A percentile compares a stretch with the other conserved stretches of the same genome.
Conservation (phyloP, 2,797 vertebrate species). For the Decapterus maruadsi region DNA sequence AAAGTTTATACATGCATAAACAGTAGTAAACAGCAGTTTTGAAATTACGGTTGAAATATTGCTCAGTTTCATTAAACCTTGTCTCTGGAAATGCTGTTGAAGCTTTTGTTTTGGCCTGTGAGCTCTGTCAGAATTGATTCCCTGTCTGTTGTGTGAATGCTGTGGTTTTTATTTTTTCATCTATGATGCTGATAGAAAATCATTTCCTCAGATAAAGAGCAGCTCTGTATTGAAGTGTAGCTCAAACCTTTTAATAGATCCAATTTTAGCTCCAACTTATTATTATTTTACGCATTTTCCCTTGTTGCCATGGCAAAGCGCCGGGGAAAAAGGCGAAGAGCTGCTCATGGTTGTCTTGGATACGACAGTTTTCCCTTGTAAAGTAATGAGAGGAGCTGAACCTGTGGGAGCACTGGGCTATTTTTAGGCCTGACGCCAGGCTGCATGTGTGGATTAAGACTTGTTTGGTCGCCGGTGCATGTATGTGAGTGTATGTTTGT, state of each 20-base stretch:
- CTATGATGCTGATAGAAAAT: conserved; percentile 14
- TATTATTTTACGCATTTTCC: conserved; percentile 85
- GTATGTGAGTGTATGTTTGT: conserved; percentile 26
- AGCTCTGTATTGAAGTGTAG: conserved; percentile 26
- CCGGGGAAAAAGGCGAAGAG: conserved; percentile 58
- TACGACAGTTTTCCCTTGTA: conserved; percentile 84
- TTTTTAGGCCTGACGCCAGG: conserved; percentile 85
- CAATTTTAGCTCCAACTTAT: conserved; percentile 73
- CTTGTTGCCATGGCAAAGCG: conserved; percentile 85
- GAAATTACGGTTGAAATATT: neutral
- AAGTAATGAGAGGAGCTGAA: conserved; percentile 85
- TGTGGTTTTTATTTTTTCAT: neutral
- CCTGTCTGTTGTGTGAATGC: conserved; percentile 23
- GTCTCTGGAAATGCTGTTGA: conserved; percentile 1
- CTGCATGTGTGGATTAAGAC: conserved; percentile 76
- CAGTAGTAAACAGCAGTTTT: neutral
- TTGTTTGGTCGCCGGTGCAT: conserved; percentile 69
- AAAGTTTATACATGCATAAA: neutral
- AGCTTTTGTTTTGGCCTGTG: conserved; percentile 3
- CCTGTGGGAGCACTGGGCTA: conserved; percentile 83
- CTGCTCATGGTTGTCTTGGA: conserved; percentile 87
- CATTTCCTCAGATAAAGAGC: conserved; percentile 23
- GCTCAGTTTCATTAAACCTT: neutral
- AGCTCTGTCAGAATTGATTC: conserved; percentile 31
- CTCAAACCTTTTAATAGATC: conserved; percentile 59